Conservation (phyloP, 1,140 invertebrate genomes). For the Plodia interpunctella region DNA sequence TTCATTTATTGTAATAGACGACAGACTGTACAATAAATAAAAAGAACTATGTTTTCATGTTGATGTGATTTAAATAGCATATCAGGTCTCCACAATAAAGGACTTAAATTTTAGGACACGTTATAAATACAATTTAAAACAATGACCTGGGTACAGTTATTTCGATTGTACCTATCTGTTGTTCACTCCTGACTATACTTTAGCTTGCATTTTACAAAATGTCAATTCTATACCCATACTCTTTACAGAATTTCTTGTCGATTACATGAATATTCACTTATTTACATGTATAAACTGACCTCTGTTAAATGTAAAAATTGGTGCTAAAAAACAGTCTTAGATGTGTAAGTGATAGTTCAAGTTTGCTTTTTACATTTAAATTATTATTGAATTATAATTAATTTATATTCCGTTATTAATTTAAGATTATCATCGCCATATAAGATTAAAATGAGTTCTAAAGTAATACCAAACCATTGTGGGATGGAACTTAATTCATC, state of each 20-base stretch:
- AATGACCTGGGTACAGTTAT: constrained; percentile 2
- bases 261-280: too few species aligned
- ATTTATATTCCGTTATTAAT: too few species aligned
- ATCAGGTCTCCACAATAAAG: neutral
- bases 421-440: neutral
- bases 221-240: too few species aligned
- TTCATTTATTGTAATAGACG: too few species aligned
- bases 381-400: too few species aligned
- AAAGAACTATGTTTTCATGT: too few species aligned
- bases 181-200: neutral
- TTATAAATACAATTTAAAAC: neutral
- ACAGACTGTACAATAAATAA: too few species aligned
- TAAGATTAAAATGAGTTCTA: constrained; percentile 1
- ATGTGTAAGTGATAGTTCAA: too few species aligned
- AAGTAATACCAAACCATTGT: constrained; percentile 1
- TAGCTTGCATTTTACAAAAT: neutral
- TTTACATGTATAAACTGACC: neutral
- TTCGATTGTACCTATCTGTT: neutral
- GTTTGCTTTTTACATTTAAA: neutral
- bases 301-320: neutral
- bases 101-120: neutral
- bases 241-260: too few species aligned
- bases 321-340: too few species aligned
- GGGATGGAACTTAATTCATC: neutral
- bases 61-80: too few species aligned